phyloP scores from a whole-genome alignment of 2,888 invertebrate genomes.

The Philonicus albiceps region DNA sequence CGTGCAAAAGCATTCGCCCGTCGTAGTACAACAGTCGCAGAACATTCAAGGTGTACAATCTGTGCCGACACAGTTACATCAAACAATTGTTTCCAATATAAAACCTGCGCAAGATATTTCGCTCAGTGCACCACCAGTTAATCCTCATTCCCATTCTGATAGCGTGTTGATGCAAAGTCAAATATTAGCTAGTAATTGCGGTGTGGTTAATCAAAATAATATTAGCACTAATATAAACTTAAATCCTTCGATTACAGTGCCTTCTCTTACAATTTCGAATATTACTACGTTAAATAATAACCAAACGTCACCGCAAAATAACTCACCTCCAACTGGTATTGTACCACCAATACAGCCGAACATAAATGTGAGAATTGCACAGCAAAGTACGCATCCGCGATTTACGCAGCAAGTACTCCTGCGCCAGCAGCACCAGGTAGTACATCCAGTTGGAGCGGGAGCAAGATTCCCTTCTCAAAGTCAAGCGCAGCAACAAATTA shows the following conservation, averaged over 20 bases:
- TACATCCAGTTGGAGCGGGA: constrained; percentile 51
- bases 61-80: constrained; percentile 15
- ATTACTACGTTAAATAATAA: constrained; percentile 34
- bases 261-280: constrained; percentile 54
- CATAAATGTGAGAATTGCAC: constrained; percentile 55
- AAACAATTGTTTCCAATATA: constrained; percentile 44
- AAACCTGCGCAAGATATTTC: constrained; percentile 38
- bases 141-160: constrained; percentile 24
- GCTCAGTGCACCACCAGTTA: constrained; percentile 8
- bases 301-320: constrained; percentile 37
- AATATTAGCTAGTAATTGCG: constrained; percentile 44
- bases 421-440: constrained; percentile 40
- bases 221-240: constrained; percentile 45
- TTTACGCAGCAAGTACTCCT: constrained; percentile 51
- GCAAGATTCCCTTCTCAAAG: constrained; percentile 52
- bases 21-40: constrained; percentile 49
- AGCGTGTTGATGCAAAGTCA: constrained; percentile 25
- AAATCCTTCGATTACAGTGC: constrained; percentile 53
- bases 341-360: constrained; percentile 50
- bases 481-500: constrained; percentile 45
- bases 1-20: constrained; percentile 52
- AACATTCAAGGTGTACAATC: constrained; percentile 49
- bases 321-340: background rate
- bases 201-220: constrained; percentile 43
- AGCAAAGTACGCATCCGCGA: constrained; percentile 52